Evolutionary conservation across 2,797 vertebrate genomes (phyloP).

Genomic region (Anguilla obscura): DNA sequence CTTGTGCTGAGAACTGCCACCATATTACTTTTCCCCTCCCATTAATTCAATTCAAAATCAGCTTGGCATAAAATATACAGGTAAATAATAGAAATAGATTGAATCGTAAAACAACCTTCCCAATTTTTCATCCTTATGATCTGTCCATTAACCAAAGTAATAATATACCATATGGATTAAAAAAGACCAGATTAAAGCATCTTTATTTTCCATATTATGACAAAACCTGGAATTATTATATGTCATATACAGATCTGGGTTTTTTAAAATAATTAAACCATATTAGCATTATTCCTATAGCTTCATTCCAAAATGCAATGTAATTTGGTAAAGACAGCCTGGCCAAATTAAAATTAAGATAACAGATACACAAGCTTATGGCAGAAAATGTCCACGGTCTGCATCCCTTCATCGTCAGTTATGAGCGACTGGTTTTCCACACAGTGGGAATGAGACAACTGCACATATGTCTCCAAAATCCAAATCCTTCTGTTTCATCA

Average conservation of each 20-base stretch:
- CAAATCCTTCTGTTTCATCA: not conserved
- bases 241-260: not conserved
- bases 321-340: not conserved
- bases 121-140: constrained; percentile 10
- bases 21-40: constrained; percentile 59
- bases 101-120: not conserved
- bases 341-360: not conserved
- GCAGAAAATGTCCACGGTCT: not conserved
- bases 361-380: not conserved
- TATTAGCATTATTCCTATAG: not conserved
- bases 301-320: not conserved
- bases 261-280: not conserved
- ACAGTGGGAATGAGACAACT: not conserved
- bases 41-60: constrained; percentile 59
- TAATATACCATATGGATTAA: constrained; percentile 1
- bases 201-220: constrained; percentile 4
- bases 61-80: not conserved
- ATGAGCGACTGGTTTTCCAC: not conserved
- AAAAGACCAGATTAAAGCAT: constrained; percentile 20
- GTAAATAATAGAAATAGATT: constrained; percentile 14
- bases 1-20: constrained; percentile 65
- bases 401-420: constrained; percentile 20
- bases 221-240: constrained; percentile 26
- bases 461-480: not conserved
- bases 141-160: constrained; percentile 20